Evolutionary conservation across 2,888 invertebrate genomes (phyloP).

Genomic region (Ennomos erosarius): DNA sequence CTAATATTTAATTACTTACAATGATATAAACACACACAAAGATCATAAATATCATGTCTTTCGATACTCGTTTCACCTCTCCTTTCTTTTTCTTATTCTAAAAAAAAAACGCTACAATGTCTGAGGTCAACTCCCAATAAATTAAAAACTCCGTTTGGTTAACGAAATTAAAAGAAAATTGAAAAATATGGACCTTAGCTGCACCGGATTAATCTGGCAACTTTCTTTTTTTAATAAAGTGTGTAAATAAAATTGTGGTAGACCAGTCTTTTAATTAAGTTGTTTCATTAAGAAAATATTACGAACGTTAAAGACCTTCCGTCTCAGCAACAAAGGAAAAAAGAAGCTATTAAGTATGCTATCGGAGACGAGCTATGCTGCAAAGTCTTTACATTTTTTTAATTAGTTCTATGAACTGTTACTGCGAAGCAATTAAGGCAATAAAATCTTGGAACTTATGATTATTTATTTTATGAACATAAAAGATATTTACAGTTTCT

Average conservation of each 20-base stretch:
- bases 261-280: slow-evolving; percentile 36
- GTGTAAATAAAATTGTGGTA: slow-evolving; percentile 32
- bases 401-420: slow-evolving; percentile 17
- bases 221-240: slow-evolving; percentile 33
- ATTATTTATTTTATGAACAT: no score
- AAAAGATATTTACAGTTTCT: no score
- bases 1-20: no score
- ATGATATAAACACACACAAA: slow-evolving; percentile 4
- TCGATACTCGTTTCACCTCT: slow-evolving; percentile 3
- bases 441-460: no score
- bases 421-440: slow-evolving; percentile 10
- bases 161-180: slow-evolving; percentile 32
- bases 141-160: slow-evolving; percentile 28
- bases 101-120: slow-evolving; percentile 11
- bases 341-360: slow-evolving; percentile 33
- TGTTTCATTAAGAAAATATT: slow-evolving; percentile 41
- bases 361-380: slow-evolving; percentile 28
- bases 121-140: slow-evolving; percentile 29
- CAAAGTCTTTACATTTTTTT: slow-evolving; percentile 25
- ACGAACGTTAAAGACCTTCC: slow-evolving; percentile 28
- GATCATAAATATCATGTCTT: neutral
- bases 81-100: slow-evolving; percentile 2
- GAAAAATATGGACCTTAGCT: slow-evolving; percentile 26
- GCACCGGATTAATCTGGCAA: slow-evolving; percentile 27
- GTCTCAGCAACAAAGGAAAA: slow-evolving; percentile 28